Percentiles rank a stretch among this genome's conserved stretches.
Conservation (phyloP, 2,113 vertebrate genomes). For the Blennius ocellaris region DNA sequence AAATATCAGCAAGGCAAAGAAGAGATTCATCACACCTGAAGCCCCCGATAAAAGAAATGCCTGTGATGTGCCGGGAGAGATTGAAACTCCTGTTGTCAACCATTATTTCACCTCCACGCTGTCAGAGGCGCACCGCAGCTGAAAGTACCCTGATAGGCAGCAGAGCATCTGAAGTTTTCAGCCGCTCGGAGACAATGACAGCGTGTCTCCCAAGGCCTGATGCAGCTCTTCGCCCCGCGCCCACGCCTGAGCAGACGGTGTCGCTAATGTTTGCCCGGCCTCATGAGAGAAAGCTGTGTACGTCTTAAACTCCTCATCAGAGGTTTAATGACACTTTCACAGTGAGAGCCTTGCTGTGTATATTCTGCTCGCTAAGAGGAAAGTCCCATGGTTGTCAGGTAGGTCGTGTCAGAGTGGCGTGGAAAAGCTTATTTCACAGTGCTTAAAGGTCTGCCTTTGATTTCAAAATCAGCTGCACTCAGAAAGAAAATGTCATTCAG, state of each 20-base stretch:
- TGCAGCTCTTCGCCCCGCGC: slow-evolving; percentile 9
- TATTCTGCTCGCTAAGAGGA: slow-evolving; percentile 32
- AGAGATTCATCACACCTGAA: slow-evolving; percentile 35
- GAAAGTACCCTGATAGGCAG: background rate
- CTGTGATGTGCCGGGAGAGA: slow-evolving; percentile 11
- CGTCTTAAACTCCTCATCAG: slow-evolving; percentile 10
- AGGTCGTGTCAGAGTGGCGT: slow-evolving; percentile 39
- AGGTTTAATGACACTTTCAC: slow-evolving; percentile 35
- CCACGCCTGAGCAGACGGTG: slow-evolving; percentile 32
- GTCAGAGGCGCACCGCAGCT: slow-evolving; percentile 7
- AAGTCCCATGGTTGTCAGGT: slow-evolving; percentile 50
- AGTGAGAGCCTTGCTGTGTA: slow-evolving; percentile 15
- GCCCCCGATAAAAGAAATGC: slow-evolving; percentile 31
- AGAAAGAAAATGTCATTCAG: slow-evolving; percentile 66
- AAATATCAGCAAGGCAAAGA: slow-evolving; percentile 8
- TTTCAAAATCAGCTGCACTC: slow-evolving; percentile 64
- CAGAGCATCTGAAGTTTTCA: slow-evolving; percentile 17
- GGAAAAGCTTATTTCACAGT: slow-evolving; percentile 68
- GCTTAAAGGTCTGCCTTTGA: slow-evolving; percentile 58
- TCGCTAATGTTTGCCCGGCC: slow-evolving; percentile 24
- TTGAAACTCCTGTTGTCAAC: slow-evolving; percentile 19
- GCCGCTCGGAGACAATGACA: slow-evolving; percentile 19
- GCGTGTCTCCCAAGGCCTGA: slow-evolving; percentile 8
- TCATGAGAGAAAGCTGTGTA: slow-evolving; percentile 20
- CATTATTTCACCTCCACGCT: slow-evolving; percentile 25